Evolutionary conservation across 2,797 vertebrate genomes (phyloP).

Genomic region (Pangasius larnaudii): DNA sequence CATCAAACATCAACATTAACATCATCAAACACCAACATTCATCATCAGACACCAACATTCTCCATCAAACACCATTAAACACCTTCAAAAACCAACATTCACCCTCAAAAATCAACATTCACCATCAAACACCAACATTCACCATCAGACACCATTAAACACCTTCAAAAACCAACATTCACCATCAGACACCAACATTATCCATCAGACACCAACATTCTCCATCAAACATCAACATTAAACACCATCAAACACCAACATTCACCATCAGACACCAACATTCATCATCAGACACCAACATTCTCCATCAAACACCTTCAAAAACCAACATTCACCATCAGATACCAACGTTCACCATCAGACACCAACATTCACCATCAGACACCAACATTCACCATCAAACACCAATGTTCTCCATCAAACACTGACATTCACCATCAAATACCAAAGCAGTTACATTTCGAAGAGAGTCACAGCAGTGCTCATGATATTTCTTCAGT

Average conservation of each 20-base stretch:
- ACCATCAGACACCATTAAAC: too few species aligned
- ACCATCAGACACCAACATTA: not conserved
- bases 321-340: not conserved
- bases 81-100: not conserved
- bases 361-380: not conserved
- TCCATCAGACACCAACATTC: not conserved
- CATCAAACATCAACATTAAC: not conserved
- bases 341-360: not conserved
- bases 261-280: not conserved
- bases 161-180: too few species aligned
- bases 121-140: not conserved
- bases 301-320: not conserved
- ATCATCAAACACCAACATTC: not conserved
- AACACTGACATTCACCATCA: not conserved
- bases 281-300: not conserved
- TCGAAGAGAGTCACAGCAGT: too few species aligned
- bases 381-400: not conserved
- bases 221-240: not conserved
- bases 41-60: not conserved
- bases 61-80: not conserved
- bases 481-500: too few species aligned
- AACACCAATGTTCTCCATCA: not conserved
- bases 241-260: not conserved
- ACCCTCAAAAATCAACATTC: not conserved
- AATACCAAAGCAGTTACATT: too few species aligned